Conservation (phyloP, 2,797 vertebrate species). For the Spinus pinus region DNA sequence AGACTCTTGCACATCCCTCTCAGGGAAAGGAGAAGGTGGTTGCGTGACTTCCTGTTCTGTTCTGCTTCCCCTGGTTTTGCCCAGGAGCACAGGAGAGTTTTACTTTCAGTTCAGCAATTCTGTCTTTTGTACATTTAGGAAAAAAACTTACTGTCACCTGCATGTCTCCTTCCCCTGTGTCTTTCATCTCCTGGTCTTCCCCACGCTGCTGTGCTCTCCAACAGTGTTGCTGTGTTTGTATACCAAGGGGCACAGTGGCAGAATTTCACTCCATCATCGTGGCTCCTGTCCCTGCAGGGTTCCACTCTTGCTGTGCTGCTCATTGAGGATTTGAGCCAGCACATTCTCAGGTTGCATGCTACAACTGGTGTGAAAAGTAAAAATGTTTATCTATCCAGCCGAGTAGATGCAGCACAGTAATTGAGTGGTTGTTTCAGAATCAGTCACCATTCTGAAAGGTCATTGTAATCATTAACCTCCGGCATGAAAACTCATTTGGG, state of each 20-base stretch:
- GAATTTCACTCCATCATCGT: rapidly evolving
- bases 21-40: background rate
- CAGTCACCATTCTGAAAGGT: background rate
- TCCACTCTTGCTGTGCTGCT: background rate
- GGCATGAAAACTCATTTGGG: background rate
- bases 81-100: background rate
- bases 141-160: background rate
- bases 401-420: background rate
- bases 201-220: background rate
- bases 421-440: background rate
- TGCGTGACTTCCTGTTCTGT: background rate
- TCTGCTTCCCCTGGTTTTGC: background rate
- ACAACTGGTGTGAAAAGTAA: background rate
- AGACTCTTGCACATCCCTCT: background rate
- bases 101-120: background rate
- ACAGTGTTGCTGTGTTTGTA: background rate
- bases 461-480: background rate
- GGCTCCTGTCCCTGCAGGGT: background rate
- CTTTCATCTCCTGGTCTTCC: background rate
- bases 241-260: background rate
- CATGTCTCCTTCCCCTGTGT: background rate
- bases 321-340: background rate
- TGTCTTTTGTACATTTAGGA: background rate
- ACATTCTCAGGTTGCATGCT: background rate
- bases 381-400: background rate